Percentiles rank a stretch among this genome's conserved stretches.
Conservation (phyloP, 2,888 invertebrate genomes). For the Odontocerum albicorne region DNA sequence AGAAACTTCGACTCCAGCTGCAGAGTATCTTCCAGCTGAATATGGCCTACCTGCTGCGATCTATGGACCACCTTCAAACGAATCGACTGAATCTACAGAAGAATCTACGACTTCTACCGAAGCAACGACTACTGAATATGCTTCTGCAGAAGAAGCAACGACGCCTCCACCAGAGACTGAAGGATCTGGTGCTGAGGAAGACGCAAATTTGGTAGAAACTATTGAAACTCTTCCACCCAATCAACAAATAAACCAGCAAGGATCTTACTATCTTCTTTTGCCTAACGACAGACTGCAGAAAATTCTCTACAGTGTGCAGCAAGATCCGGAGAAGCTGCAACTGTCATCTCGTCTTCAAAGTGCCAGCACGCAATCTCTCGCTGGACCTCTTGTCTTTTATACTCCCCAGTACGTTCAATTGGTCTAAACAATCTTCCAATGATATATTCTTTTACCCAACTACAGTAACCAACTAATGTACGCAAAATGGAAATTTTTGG, state of each 20-base stretch:
- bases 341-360: conserved; percentile 30
- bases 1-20: conserved; percentile 38
- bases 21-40: conserved; percentile 21
- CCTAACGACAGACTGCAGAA: conserved; percentile 28
- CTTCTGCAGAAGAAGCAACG: background rate
- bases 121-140: background rate
- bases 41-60: no score
- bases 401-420: conserved; percentile 25
- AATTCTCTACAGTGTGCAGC: conserved; percentile 18
- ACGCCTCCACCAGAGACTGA: background rate
- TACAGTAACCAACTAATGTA: no score
- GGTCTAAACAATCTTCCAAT: conserved; percentile 5
- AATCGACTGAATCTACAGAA: conserved; percentile 37
- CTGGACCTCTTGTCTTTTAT: conserved; percentile 18
- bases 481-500: no score
- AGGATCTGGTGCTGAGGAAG: conserved; percentile 4
- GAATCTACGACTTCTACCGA: conserved; percentile 9
- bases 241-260: conserved; percentile 10
- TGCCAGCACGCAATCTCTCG: conserved; percentile 7
- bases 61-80: conserved; percentile 36
- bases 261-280: conserved; percentile 26
- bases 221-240: background rate
- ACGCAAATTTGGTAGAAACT: conserved; percentile 2
- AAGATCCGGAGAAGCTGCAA: conserved; percentile 27
- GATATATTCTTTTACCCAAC: no score